Evolutionary conservation across 2,888 invertebrate species (phyloP), one percentile per base, ranked within the genome.

Genomic region (Muschampia staudingeri): DNA sequence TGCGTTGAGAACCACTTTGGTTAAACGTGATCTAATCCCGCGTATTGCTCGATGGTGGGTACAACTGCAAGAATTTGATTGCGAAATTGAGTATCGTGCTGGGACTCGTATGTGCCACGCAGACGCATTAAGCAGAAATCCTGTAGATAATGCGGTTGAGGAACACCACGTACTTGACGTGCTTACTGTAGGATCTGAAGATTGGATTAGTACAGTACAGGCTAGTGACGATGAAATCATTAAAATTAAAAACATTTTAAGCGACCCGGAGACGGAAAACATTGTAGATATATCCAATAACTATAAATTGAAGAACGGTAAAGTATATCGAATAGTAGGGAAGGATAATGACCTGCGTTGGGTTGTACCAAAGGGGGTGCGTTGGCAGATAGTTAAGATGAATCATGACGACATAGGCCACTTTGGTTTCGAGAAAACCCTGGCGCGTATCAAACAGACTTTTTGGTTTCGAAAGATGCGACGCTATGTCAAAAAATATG

Each of bases 391-490:
- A 11, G 61, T 71, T 2, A 42, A 40, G 19, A 19, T 40, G 19
- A 76, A 76, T 25, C 76, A 76, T 65, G 76, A 76, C 5, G 76
- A 76, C 65, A 76, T 65, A 42, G 76, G 76, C 9, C 65, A 76
- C 30, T 76, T 76, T 76, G 37, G 61, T 42, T 37, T 76, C 14
- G 75, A 76, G 12, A 76, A 76, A 61, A 76, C 75, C 6, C 56
- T 76, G 11, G 56, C 42, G 9, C 61, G 65, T 2, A 65, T 65
- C 14, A 65, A 65, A 34, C 16, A 40, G 16, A 25, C 5, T 19
- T 76, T 25, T 19, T 76, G 76, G 76, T 76, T 76, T 16, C 65
- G 65, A 0, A 76, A 76, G 40, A 76, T 76, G 76, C 16, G 65
- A 14, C n/a, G 65, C 14, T 65, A 65, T 14, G 25, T 61, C 16